Evolutionary conservation across 2,797 vertebrate species (phyloP), one percentile per base, ranked within the genome.

Genomic region (Hemitrygon akajei): DNA sequence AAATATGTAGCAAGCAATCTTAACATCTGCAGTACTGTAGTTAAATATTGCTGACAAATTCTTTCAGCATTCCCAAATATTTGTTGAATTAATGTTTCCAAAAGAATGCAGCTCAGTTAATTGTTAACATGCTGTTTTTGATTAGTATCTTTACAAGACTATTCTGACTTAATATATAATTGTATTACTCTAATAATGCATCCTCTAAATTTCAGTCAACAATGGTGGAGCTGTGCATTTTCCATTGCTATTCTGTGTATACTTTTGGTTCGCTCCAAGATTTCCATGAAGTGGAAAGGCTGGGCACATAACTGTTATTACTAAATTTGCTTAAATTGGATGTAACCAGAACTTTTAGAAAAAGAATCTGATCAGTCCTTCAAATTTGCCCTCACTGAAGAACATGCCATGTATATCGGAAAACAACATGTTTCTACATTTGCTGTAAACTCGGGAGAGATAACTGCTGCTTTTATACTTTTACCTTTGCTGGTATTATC

Each of bases 71-170:
- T 89, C 86, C 63, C 86, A 34, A 34, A 34, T 66, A 69, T 7
- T 66, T 30, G 58, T 16, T 58, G 81, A 84, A 56, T 87, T 63
- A 87, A 89, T 89, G n/a, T 63, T 89, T 34, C 63, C 86, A 69
- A 37, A 92, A 92, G 71, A 18, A 40, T 30, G 75, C 16, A 22
- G 71, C 25, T 14, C 63, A 66, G 14, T 66, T 14, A 66, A 10
- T 14, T 66, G 63, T 87, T n/a, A n/a, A 87, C 58, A 58, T 60
- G 22, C n/a, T 20, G 16, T n/a, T n/a, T 71, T 71, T 22, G 7
- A 37, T 16, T n/a, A 37, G 10, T 10, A 58, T 84, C 82, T 27
- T 84, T 30, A 14, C 20, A 60, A 47, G 47, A 47, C 47, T 47
- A 47, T 47, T 47, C 47, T 47, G 47, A 3, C 47, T 3, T 47